Evolutionary conservation across 2,888 invertebrate species (phyloP), one percentile per base, ranked within the genome.

Genomic region (Gortyna flavago): DNA sequence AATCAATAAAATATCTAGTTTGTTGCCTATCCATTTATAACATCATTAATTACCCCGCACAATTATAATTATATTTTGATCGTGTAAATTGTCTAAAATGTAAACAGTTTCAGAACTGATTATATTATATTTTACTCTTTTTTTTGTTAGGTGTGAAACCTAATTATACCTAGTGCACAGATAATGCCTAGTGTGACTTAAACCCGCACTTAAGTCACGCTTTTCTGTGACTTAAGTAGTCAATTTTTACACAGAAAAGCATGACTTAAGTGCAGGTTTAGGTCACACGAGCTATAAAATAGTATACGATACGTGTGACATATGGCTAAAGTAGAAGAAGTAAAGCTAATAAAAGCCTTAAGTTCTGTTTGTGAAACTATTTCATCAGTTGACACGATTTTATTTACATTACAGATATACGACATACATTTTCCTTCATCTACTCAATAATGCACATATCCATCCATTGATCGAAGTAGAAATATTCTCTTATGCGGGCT

Each of bases 391-490:
- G 25, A 77, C 35, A n/a, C 25, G 5, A 35, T 29, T 73, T 76
- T 18, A 54, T 77, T 41, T 51, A 32, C 41, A 35, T 41, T 41
- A 64, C 41, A 25, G 18, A 38, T 7, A 41, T 41, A 62, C 9
- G 16, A 44, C 38, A 38, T 66, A 65, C 38, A 64, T 38, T 59
- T 72, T 59, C 16, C 48, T 38, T 80, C 65, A 59, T 81, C 38
- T 73, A 21, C 32, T 80, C 21, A 73, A 74, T 18, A 65, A 65
- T 51, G 32, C 32, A 57, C n/a, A n/a, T n/a, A n/a, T n/a, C n/a
- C n/a, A n/a, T n/a, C n/a, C n/a, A n/a, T n/a, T n/a, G n/a, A n/a
- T n/a, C n/a, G n/a, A n/a, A n/a, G n/a, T n/a, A n/a, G n/a, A n/a
- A n/a, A n/a, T 65, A 65, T 25, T 57, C 57, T 48, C 4, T 54